Base-by-base conservation (phyloP, 2,797 vertebrate genomes). In the Halcyon badia region DNA sequence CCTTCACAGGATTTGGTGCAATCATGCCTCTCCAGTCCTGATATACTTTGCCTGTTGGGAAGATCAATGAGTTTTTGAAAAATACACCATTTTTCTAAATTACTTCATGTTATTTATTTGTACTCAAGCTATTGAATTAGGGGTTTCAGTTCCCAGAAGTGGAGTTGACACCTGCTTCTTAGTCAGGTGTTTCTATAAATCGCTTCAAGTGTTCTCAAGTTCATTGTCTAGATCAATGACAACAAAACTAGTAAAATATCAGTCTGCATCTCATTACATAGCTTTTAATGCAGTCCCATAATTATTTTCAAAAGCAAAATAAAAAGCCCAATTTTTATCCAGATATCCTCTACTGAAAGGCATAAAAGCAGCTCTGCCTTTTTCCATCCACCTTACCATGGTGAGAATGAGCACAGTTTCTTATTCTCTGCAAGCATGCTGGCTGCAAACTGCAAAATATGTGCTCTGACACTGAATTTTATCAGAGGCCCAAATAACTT, bases 1-100 rank as follows among this genome's bases (percentile, higher is more conserved):
- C 22, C 28, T 57, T 61, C 44, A 37, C 49, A 83, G 52, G n/a
- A 48, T 19, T 95, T 68, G 57, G 44, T 26, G 70, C 44, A 65
- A 94, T 25, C 49, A 72, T 2, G 9, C 92, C 93, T 95, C 87
- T 97, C 96, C 94, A 96, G 9, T 97, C 93, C 13, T 51, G 64
- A 37, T 96, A 54, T 51, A 14, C 2, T 70, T 56, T 94, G 31
- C 69, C 97, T 97, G 84, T 83, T 88, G 60, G 68, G 94, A 97
- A 94, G 60, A 96, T 41, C 19, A 25, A 28, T 46, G 25, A 24
- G 72, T 8, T 87, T 95, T 96, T 96, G 87, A 95, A 94, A 52
- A 93, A 93, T 70, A 30, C 2, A 10, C 58, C 11, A 61, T 90
- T 96, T 92, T 86, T 85, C 8, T 77, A 96, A 80, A 83, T 62